phyloP scores from a whole-genome alignment of 2,888 invertebrate species.

The Oxyteleia sp. region DNA sequence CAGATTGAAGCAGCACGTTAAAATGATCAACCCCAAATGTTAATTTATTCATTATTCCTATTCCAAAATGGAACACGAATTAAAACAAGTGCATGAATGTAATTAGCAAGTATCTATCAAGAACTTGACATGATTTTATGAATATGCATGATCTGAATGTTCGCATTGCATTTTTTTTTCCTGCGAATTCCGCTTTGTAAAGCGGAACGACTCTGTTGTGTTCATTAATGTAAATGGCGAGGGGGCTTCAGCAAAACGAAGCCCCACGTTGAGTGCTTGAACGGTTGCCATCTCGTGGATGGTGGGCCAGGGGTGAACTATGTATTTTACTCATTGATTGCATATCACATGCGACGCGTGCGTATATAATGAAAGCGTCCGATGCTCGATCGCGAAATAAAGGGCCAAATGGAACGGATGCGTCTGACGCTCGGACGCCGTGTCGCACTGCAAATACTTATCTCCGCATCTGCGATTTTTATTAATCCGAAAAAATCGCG shows the following conservation, averaged over 20 bases:
- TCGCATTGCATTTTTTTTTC: conserved; percentile 44
- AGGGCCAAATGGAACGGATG: conserved; percentile 46
- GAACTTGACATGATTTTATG: conserved; percentile 41
- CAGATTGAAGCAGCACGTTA: background rate
- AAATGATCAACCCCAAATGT: conserved; percentile 1
- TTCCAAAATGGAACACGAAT: conserved; percentile 16
- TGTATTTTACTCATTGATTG: conserved; percentile 80
- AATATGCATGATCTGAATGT: conserved; percentile 37
- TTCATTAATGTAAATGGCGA: conserved; percentile 80
- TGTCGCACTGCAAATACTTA: conserved; percentile 38
- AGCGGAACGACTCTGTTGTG: conserved; percentile 67
- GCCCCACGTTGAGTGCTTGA: conserved; percentile 55
- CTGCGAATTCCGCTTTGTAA: conserved; percentile 36
- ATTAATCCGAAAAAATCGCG: background rate
- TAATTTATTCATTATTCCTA: conserved; percentile 27
- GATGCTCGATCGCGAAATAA: conserved; percentile 61
- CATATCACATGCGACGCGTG: conserved; percentile 79
- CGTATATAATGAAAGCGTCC: conserved; percentile 77
- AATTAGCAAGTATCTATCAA: conserved; percentile 51
- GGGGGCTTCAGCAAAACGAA: conserved; percentile 51
- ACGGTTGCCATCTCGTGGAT: conserved; percentile 58
- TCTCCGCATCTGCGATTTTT: conserved; percentile 28
- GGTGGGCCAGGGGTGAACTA: conserved; percentile 51
- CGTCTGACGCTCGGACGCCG: conserved; percentile 16
- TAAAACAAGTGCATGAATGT: conserved; percentile 41